Conservation (phyloP, 2,113 vertebrate species). For the Phoxinus phoxinus region DNA sequence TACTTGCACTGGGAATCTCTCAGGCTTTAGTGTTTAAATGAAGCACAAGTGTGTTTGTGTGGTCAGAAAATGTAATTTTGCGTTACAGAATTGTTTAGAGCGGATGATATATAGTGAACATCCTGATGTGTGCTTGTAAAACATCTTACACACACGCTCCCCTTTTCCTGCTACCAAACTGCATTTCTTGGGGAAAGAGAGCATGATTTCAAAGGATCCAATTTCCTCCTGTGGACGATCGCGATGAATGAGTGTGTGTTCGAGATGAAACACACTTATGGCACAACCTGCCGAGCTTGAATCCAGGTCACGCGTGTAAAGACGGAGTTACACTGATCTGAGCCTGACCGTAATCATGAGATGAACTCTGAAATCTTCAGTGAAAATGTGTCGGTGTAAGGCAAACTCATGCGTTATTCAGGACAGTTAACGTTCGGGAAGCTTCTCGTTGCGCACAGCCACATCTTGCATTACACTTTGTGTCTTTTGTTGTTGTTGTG, state of each 20-base stretch:
- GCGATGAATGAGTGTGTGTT: background rate
- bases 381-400: constrained; percentile 12
- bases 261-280: background rate
- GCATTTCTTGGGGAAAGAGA: background rate
- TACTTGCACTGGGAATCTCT: background rate
- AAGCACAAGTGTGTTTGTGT: background rate
- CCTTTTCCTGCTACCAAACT: background rate
- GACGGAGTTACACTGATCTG: background rate
- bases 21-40: background rate
- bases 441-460: background rate
- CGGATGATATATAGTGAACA: constrained; percentile 1
- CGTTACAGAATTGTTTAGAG: background rate
- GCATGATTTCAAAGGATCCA: background rate
- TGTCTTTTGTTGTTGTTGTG: background rate
- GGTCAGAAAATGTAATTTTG: background rate
- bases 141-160: background rate
- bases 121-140: background rate
- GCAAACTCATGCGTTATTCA: constrained; percentile 50
- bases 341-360: background rate
- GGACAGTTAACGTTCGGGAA: background rate
- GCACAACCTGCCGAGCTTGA: background rate
- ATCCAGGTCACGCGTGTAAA: background rate
- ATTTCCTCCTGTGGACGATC: background rate
- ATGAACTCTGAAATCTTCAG: background rate
- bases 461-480: background rate